A percentile compares a stretch with the other conserved stretches of the same genome.
Conservation (phyloP, 1,140 invertebrate species). For the Drosophila tropicalis region DNA sequence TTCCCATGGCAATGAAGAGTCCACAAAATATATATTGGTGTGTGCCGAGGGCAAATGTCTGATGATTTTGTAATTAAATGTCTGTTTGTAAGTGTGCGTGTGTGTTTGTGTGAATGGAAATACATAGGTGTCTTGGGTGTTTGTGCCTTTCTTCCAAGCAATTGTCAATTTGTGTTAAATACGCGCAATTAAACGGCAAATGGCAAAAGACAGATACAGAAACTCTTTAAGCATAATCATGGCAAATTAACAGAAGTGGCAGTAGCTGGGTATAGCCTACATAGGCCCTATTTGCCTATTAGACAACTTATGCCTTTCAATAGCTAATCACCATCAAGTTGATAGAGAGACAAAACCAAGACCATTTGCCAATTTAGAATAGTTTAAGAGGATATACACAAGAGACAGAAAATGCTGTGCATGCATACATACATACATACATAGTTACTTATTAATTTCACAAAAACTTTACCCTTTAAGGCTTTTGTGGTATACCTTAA, state of each 20-base stretch:
- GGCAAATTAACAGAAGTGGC: constrained; percentile 63
- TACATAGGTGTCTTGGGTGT: constrained; percentile 26
- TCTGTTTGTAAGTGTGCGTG: constrained; percentile 17
- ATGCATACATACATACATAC: constrained; percentile 13
- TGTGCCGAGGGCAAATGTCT: constrained; percentile 36
- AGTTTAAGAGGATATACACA: constrained; percentile 3
- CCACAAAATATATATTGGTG: constrained; percentile 22
- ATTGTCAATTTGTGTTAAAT: constrained; percentile 77
- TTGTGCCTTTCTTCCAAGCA: constrained; percentile 45
- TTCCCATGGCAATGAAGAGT: constrained; percentile 57
- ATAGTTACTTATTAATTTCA: constrained; percentile 67
- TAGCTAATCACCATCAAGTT: constrained; percentile 37
- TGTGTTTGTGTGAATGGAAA: neutral
- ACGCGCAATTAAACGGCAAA: constrained; percentile 72
- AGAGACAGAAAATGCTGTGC: constrained; percentile 1
- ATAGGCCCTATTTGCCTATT: constrained; percentile 1
- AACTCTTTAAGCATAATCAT: constrained; percentile 52
- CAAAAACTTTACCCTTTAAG: constrained; percentile 55
- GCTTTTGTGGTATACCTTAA: constrained; percentile 58
- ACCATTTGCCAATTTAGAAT: constrained; percentile 25
- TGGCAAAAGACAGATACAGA: constrained; percentile 42
- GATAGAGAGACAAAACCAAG: constrained; percentile 11
- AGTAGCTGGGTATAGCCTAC: neutral
- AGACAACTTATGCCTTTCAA: constrained; percentile 34
- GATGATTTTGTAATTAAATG: constrained; percentile 64